Conservation (phyloP, 2,113 vertebrate species). For the Strigops habroptila region DNA sequence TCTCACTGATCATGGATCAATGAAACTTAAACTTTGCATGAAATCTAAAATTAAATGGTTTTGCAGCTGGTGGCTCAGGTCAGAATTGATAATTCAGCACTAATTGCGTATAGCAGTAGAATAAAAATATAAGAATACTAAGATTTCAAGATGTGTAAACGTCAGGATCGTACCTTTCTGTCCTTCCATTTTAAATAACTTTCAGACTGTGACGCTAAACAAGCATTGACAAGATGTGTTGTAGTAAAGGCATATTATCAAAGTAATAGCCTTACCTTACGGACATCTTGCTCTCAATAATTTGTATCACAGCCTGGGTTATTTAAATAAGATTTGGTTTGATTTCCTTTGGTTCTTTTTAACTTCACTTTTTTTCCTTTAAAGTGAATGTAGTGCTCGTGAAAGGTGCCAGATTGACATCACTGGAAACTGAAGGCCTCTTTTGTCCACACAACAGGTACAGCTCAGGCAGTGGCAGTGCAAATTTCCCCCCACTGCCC, state of each 20-base stretch:
- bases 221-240: not conserved
- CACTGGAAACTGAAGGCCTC: constrained; percentile 64
- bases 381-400: constrained; percentile 55
- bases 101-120: not conserved
- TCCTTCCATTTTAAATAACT: constrained; percentile 32
- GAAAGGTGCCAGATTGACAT: constrained; percentile 64
- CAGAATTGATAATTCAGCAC: not conserved
- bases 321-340: constrained; percentile 72
- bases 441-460: constrained; percentile 59
- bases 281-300: not conserved
- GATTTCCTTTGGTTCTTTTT: constrained; percentile 55
- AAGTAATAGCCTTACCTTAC: not conserved
- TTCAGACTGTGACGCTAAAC: constrained; percentile 30
- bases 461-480: constrained; percentile 46
- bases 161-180: not conserved
- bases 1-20: not conserved
- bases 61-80: not conserved
- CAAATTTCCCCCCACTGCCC: constrained; percentile 13
- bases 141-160: not conserved
- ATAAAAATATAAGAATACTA: not conserved
- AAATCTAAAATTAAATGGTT: not conserved
- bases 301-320: constrained; percentile 44
- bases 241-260: not conserved
- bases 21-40: not conserved
- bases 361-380: constrained; percentile 76